Evolutionary conservation across 2,888 invertebrate species (phyloP).

Genomic region (Lepidocyrtinus sp.): DNA sequence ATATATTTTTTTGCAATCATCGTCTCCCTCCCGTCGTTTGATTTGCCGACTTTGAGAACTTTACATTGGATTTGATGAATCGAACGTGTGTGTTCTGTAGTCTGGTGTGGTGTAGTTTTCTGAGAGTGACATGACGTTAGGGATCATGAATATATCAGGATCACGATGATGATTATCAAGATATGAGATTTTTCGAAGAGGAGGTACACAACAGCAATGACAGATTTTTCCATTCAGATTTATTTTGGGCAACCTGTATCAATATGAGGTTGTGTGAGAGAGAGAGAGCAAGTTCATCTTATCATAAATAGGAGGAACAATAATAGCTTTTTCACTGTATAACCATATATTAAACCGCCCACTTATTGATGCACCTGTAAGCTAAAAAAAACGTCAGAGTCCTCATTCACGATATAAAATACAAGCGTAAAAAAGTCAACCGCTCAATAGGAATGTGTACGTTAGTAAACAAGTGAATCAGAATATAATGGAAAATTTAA

Average conservation of each 20-base stretch:
- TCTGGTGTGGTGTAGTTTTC: too few species aligned
- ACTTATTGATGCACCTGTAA: slow-evolving; percentile 53
- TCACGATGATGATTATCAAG: too few species aligned
- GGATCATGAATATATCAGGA: too few species aligned
- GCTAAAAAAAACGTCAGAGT: slow-evolving; percentile 38
- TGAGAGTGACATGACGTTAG: too few species aligned
- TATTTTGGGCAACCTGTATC: slow-evolving; percentile 26
- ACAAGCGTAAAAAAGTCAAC: not conserved
- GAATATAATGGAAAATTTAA: not conserved
- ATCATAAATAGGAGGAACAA: slow-evolving; percentile 20
- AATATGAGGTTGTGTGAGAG: not conserved
- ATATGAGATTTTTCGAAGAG: not conserved
- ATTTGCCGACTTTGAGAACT: not conserved
- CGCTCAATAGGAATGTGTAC: too few species aligned
- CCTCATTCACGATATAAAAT: not conserved
- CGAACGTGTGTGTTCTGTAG: too few species aligned
- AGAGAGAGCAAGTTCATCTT: not conserved
- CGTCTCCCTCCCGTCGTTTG: not conserved
- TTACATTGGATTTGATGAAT: too few species aligned
- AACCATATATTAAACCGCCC: slow-evolving; percentile 33
- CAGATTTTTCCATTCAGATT: slow-evolving; percentile 48
- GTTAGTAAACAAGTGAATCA: too few species aligned
- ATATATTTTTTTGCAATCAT: not conserved
- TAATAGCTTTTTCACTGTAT: slow-evolving; percentile 31
- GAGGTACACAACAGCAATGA: slow-evolving; percentile 27